Percentiles rank a stretch among this genome's conserved stretches.
Conservation (phyloP, 1,140 invertebrate genomes). For the Homarus americanus region DNA sequence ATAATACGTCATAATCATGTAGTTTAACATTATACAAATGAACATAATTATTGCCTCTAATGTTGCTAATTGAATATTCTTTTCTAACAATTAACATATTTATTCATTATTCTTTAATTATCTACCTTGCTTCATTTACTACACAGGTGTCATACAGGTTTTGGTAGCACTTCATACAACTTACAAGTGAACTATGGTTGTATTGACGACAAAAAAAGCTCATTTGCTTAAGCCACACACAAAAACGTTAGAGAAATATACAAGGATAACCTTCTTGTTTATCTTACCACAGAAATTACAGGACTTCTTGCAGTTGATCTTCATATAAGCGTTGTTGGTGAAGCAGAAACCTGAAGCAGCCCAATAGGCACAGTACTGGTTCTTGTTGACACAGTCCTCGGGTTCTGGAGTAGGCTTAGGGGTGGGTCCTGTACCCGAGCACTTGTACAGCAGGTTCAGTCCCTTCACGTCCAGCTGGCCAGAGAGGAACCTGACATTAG, state of each 20-base stretch:
- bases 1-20: too few species aligned
- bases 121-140: too few species aligned
- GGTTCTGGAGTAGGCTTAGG: neutral
- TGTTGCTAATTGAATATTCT: too few species aligned
- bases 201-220: neutral
- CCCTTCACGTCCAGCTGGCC: slow-evolving; percentile 50
- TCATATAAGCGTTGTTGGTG: slow-evolving; percentile 46
- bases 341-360: slow-evolving; percentile 26
- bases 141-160: too few species aligned
- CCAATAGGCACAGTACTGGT: slow-evolving; percentile 37
- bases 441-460: slow-evolving; percentile 49
- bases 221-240: neutral
- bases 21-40: too few species aligned
- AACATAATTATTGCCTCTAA: too few species aligned
- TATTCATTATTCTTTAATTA: too few species aligned
- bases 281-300: slow-evolving; percentile 31
- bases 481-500: slow-evolving; percentile 12
- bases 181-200: too few species aligned
- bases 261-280: neutral
- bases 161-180: too few species aligned
- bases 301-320: slow-evolving; percentile 46
- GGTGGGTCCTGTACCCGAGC: neutral
- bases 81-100: too few species aligned
- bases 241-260: too few species aligned
- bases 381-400: slow-evolving; percentile 12